Percentiles rank a stretch among this genome's conserved stretches.
phyloP scores from a whole-genome alignment of 1,140 invertebrate genomes.

The Drosophila elegans region DNA sequence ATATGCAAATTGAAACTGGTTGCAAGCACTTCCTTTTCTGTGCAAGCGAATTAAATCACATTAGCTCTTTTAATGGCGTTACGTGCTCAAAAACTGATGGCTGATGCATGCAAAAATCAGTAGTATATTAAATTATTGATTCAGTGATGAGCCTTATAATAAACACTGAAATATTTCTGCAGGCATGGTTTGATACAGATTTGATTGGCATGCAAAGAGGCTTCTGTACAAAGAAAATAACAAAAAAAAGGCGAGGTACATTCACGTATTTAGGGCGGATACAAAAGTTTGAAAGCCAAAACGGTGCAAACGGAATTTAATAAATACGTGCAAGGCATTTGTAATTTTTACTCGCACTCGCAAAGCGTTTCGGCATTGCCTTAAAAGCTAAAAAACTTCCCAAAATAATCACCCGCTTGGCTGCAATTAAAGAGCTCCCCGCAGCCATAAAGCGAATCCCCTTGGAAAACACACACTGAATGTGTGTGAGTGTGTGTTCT shows the following conservation, averaged over 20 bases:
- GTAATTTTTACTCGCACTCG: constrained; percentile 45
- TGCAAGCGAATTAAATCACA: constrained; percentile 45
- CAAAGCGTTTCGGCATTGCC: constrained; percentile 33
- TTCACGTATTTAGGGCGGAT: constrained; percentile 40
- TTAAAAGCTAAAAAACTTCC: constrained; percentile 54
- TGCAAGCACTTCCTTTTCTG: constrained; percentile 35
- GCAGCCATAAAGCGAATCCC: constrained; percentile 53
- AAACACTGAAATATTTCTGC: constrained; percentile 41
- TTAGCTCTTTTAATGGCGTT: constrained; percentile 47
- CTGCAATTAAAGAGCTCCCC: constrained; percentile 70
- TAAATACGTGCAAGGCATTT: constrained; percentile 76
- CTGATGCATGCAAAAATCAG: constrained; percentile 51
- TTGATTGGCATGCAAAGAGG: constrained; percentile 66
- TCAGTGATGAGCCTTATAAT: constrained; percentile 60
- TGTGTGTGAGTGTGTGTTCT: constrained; percentile 3
- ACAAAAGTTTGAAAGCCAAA: constrained; percentile 61
- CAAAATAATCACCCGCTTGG: constrained; percentile 70
- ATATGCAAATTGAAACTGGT: constrained; percentile 41
- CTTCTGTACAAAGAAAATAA: constrained; percentile 6
- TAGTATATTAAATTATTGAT: constrained; percentile 61
- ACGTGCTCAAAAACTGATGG: constrained; percentile 38
- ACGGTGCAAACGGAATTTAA: constrained; percentile 75
- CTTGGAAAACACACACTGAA: constrained; percentile 3
- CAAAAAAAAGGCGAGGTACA: constrained; percentile 7
- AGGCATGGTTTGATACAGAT: constrained; percentile 20